Base-by-base conservation (phyloP, 2,113 vertebrate genomes). In the Amblyopsis rosae region DNA sequence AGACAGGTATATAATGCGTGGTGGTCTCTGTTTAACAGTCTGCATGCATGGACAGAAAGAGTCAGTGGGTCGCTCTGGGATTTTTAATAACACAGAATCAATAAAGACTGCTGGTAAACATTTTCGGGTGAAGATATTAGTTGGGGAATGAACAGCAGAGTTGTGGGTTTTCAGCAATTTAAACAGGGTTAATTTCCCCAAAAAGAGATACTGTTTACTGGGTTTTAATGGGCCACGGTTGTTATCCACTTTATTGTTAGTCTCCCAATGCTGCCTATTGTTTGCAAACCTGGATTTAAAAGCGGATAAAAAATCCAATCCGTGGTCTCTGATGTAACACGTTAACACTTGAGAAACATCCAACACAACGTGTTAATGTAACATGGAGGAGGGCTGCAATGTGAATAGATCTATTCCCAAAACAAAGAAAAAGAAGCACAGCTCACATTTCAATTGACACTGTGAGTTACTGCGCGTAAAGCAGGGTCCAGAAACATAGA, bases 11-110 rank as follows among this genome's bases (percentile, higher is more conserved):
- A 76, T 62, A 46, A 19, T 16, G 32, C 45, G 7, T 16, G 33
- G 13, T 65, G 64, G 67, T 69, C 82, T 67, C 75, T 90, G 82
- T 73, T 91, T 89, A 90, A 73, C 80, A 91, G 80, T 88, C 86
- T 73, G 70, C 49, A 82, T 53, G 59, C 73, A 67, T 75, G 57
- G 72, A 49, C 66, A 15, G 26, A 35, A 41, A 65, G 73, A 76
- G 79, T 71, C 78, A 41, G 69, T 72, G 71, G 69, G 69, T 16
- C 77, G 81, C 83, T 48, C 65, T 71, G 79, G 83, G 86, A 80
- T 80, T 87, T 87, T 77, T 86, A 88, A 88, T 87, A 87, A 85
- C 69, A 74, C 62, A 47, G 53, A 85, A 90, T 92, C 89, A 82
- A 87, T 86, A 88, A 64, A 53, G 48, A 55, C 78, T 72, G 72